Base-by-base conservation (phyloP, 2,797 vertebrate genomes). In the Acanthiza pusilla region DNA sequence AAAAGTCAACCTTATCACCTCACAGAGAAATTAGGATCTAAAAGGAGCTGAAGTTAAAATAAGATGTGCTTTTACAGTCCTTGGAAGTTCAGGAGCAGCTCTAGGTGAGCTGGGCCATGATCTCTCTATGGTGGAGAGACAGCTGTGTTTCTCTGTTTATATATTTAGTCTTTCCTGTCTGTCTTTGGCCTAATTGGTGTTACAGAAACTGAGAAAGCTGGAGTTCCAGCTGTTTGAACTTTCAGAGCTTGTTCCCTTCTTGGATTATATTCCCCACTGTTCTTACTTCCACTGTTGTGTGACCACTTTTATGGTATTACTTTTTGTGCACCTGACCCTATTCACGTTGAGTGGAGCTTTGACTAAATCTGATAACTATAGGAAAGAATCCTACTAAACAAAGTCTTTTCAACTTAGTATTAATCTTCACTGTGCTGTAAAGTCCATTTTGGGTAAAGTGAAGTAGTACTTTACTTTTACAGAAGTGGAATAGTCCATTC, bases 171-270 rank as follows among this genome's bases (percentile, higher is more conserved):
- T 77, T 86, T 78, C 23, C 15, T 4, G 51, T 83, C 26, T 55
- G 13, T 62, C 30, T 79, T 76, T 81, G 63, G 10, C n/a, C 8
- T 67, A 42, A 38, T 7, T 0, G 0, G 10, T 29, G 13, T 77
- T 74, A 40, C 20, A 47, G 54, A 75, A 92, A 26, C 21, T 14
- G 32, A 43, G 43, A 45, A 81, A 34, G 20, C 22, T 77, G 53
- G 20, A 36, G 7, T 63, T 88, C 5, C 22, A 47, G 5, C 32
- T 57, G 9, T 54, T 75, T 22, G 30, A 83, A 34, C 29, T 71
- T 62, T 26, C 5, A 7, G 18, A 21, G 29, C 43, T 82, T 53
- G 2, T 85, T 89, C 43, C 34, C 6, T 73, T 65, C 30, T 21
- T 62, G 10, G 5, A 19, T 78, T 73, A 4, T 34, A 5, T 65